A percentile compares a stretch with the other conserved stretches of the same genome.
Evolutionary conservation across 2,797 vertebrate genomes (phyloP).

Genomic region (Pelochelys cantorii): DNA sequence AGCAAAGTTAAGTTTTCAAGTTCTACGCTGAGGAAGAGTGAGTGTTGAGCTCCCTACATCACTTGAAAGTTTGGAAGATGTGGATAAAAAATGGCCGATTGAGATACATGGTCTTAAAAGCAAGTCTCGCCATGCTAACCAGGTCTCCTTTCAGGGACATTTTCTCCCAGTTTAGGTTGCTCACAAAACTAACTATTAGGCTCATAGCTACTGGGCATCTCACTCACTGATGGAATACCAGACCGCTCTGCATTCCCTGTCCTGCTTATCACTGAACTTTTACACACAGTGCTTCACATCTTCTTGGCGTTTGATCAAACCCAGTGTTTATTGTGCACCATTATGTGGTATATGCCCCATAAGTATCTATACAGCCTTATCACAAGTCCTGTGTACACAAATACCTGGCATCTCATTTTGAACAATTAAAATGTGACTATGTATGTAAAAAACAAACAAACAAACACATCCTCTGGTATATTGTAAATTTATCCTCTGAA

Average conservation of each 20-base stretch:
- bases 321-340: not conserved
- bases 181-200: not conserved
- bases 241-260: not conserved
- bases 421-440: not conserved
- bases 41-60: not conserved
- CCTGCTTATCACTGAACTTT: not conserved
- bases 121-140: not conserved
- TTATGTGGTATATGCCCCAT: not conserved
- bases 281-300: not conserved
- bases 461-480: not conserved
- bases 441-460: not conserved
- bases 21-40: fast-evolving
- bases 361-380: not conserved
- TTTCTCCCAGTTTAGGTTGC: not conserved
- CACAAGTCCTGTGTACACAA: too few relatives aligned
- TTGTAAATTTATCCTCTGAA: not conserved
- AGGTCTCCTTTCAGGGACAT: not conserved
- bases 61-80: not conserved
- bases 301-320: not conserved
- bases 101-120: not conserved
- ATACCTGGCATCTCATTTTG: not conserved
- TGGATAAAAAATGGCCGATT: not conserved
- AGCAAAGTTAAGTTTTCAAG: not conserved
- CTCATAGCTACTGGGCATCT: not conserved
- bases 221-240: not conserved